Percentiles rank a stretch among this genome's conserved stretches.
These are phyloP conservation scores for Eupeodes latifasciatus DNA, from an alignment of 2,888 invertebrate genomes.

Conservation along the genomic window DNA sequence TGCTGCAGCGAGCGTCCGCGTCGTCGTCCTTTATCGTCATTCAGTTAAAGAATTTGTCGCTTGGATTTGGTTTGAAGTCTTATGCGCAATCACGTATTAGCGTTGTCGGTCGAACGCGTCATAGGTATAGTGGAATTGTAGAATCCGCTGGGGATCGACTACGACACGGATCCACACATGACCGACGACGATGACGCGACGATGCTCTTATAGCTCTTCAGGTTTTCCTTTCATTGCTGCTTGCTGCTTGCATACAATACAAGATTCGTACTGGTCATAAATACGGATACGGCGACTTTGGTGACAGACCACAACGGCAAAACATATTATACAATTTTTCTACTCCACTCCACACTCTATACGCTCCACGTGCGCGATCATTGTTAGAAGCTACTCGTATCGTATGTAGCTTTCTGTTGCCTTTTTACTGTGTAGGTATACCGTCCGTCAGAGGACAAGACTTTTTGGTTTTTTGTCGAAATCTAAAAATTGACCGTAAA, in stretches of 20 bases:
- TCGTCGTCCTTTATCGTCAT: conserved; percentile 2
- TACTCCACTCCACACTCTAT: conserved; percentile 49
- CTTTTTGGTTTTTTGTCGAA: conserved; percentile 24
- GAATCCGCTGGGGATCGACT: conserved; percentile 74
- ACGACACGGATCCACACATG: conserved; percentile 69
- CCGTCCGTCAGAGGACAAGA: not conserved
- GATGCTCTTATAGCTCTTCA: not conserved
- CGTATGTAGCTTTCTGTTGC: not conserved
- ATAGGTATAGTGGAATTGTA: not conserved
- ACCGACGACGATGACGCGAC: not conserved
- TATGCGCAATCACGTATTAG: conserved; percentile 74
- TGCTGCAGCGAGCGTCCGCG: not conserved
- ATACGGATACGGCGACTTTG: conserved; percentile 73
- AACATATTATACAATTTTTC: conserved; percentile 48
- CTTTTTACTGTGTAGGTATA: conserved; percentile 25
- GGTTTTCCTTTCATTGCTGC: conserved; percentile 67
- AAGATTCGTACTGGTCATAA: conserved; percentile 75
- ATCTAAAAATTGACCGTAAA: conserved; percentile 68
- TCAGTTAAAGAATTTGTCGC: conserved; percentile 66
- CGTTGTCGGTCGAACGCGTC: conserved; percentile 35
- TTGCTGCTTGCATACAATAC: conserved; percentile 50
- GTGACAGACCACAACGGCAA: conserved; percentile 65
- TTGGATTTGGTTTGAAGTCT: conserved; percentile 62
- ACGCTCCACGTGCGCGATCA: conserved; percentile 48
- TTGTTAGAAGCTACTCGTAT: conserved; percentile 52